Evolutionary conservation across 2,888 invertebrate species (phyloP), one percentile per base, ranked within the genome.

Genomic region (Tolmerus cingulatus): DNA sequence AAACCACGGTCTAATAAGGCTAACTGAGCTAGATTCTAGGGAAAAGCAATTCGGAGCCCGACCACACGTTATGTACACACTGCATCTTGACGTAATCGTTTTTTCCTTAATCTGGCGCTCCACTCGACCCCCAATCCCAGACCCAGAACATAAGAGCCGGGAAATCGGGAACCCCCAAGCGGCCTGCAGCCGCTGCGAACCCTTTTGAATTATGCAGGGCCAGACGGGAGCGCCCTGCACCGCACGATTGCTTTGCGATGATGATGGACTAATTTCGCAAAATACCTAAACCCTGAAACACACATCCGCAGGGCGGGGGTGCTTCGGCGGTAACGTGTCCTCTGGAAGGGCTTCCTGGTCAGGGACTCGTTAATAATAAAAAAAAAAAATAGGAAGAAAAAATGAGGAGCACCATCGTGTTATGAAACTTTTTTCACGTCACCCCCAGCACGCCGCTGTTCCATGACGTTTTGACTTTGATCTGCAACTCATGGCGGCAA

Each of bases 211-310:
- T 46, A 74, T 85, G 16, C 76, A 14, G 74, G 74, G 14, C 12
- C 34, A 30, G 86, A 55, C 34, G 86, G 19, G 79, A 79, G 19
- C 66, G 51, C 40, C 51, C 43, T 81, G 27, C 4, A 57, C 27
- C 23, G 78, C 23, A 66, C 78, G 51, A 27, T 55, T 16, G 46
- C 55, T n/a, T 16, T 34, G 66, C 77, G 87, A 87, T 87, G 87
- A 87, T 87, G 87, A 87, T 87, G 87, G 81, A 81, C 87, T 87
- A 87, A 87, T 87, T 87, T 87, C 74, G 30, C 74, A 81, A 81
- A 87, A 87, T 74, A 81, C 81, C 79, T 87, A 87, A 87, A 51
- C 81, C 87, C 46, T 81, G 57, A 81, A 74, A 81, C 81, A 87
- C 23, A 87, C 74, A 87, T 87, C 46, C 43, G 34, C 27, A 9